A percentile compares a stretch with the other conserved stretches of the same genome.
Conservation (phyloP, 2,888 invertebrate species). For the Spodoptera picta region DNA sequence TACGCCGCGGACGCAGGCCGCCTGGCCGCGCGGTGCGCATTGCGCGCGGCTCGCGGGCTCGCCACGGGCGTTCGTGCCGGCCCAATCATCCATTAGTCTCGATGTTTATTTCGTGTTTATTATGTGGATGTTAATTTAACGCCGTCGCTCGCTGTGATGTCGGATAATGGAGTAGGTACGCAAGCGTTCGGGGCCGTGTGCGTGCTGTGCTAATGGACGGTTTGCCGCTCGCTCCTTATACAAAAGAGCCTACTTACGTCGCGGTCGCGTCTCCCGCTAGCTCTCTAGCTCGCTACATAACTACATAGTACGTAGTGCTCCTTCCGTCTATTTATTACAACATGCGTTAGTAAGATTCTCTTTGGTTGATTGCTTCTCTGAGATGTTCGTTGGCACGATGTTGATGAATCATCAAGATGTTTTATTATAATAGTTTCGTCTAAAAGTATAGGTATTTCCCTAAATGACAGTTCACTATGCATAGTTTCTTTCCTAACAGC, state of each 20-base stretch:
- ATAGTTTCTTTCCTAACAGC: conserved; percentile 75
- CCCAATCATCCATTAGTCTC: conserved; percentile 84
- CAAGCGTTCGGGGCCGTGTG: conserved; percentile 41
- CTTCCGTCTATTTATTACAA: no score
- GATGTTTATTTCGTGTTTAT: conserved; percentile 84
- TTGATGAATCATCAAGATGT: conserved; percentile 75
- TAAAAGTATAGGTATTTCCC: conserved; percentile 67
- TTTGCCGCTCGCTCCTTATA: conserved; percentile 50
- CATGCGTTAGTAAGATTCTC: conserved; percentile 31
- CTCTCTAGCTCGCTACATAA: conserved; percentile 60
- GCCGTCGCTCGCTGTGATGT: conserved; percentile 66
- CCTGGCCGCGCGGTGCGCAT: conserved; percentile 15
- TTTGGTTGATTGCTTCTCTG: conserved; percentile 67
- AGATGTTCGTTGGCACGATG: conserved; percentile 61
- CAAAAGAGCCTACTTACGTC: not conserved
- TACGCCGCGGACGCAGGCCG: conserved; percentile 37
- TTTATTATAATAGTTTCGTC: conserved; percentile 71
- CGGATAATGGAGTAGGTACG: conserved; percentile 66
- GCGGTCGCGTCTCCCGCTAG: conserved; percentile 55
- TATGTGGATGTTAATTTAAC: conserved; percentile 78
- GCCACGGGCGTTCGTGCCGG: conserved; percentile 31
- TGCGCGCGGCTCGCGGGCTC: not conserved
- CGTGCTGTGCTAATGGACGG: conserved; percentile 58
- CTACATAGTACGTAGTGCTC: conserved; percentile 59
- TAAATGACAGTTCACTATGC: conserved; percentile 71